Conservation (phyloP, 2,888 invertebrate species). For the Caenorhabditis japonica region DNA sequence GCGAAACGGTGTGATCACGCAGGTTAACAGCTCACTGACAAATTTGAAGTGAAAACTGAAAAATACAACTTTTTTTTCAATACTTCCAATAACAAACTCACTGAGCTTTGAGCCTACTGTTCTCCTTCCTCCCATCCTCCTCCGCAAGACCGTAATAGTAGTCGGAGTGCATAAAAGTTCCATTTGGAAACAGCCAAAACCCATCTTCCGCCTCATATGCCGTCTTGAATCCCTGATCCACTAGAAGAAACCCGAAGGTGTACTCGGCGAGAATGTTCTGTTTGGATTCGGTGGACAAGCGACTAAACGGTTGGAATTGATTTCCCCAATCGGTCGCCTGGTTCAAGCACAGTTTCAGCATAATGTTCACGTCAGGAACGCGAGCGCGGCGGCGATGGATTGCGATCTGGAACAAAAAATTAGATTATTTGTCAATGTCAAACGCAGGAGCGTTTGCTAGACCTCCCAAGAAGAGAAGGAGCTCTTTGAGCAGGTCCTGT, state of each 20-base stretch:
- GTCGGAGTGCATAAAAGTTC: slow-evolving; percentile 54
- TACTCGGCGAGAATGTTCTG: slow-evolving; percentile 57
- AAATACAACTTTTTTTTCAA: too few relatives aligned
- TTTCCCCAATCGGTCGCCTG: slow-evolving; percentile 60
- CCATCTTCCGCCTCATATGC: slow-evolving; percentile 39
- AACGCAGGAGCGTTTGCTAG: too few relatives aligned
- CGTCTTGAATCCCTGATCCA: slow-evolving; percentile 59
- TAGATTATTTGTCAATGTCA: too few relatives aligned
- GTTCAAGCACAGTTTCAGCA: slow-evolving; percentile 56
- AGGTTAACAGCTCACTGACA: slow-evolving; percentile 35
- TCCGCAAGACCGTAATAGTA: slow-evolving; percentile 49
- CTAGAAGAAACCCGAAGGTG: slow-evolving; percentile 57
- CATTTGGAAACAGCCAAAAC: slow-evolving; percentile 57
- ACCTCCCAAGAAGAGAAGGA: too few relatives aligned
- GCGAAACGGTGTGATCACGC: slow-evolving; percentile 46
- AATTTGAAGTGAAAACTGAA: slow-evolving; percentile 53
- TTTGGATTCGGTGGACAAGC: slow-evolving; percentile 21
- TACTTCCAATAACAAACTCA: slow-evolving; percentile 18
- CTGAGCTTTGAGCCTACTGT: slow-evolving; percentile 42
- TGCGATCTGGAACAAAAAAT: too few relatives aligned
- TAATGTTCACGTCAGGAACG: slow-evolving; percentile 56
- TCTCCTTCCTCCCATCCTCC: slow-evolving; percentile 9
- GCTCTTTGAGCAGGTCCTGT: too few relatives aligned
- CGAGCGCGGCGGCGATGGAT: slow-evolving; percentile 48
- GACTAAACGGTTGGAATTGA: slow-evolving; percentile 50